phyloP scores from a whole-genome alignment of 2,888 invertebrate genomes.

The Tillus elongatus region DNA sequence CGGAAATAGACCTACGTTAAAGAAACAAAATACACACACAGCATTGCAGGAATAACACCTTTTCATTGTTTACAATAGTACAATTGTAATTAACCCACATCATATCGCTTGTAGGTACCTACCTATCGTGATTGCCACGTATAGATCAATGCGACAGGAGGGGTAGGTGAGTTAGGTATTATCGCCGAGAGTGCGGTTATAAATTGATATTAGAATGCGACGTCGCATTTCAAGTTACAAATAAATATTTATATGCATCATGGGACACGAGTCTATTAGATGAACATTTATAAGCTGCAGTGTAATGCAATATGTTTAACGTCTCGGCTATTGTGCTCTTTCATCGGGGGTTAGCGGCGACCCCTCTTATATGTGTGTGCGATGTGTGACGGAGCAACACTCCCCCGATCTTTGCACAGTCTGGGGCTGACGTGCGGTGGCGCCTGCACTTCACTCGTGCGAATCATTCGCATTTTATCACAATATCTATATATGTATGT shows the following conservation, averaged over 20 bases:
- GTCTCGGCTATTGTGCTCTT: slow-evolving; percentile 30
- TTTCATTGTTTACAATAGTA: no score
- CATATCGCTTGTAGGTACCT: no score
- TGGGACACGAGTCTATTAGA: slow-evolving; percentile 21
- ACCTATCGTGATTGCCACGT: no score
- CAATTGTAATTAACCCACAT: no score
- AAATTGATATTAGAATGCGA: slow-evolving; percentile 1
- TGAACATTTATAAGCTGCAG: slow-evolving; percentile 20
- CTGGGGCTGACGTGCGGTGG: slow-evolving; percentile 32
- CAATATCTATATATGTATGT: slow-evolving; percentile 21
- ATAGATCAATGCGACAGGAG: no score
- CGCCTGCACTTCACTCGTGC: slow-evolving; percentile 35
- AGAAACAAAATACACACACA: no score
- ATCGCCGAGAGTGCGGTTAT: no score
- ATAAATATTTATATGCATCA: slow-evolving; percentile 25
- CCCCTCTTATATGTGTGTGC: slow-evolving; percentile 13
- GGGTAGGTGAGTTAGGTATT: no score
- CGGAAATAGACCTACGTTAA: no score
- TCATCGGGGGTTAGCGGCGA: slow-evolving; percentile 9
- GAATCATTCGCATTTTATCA: slow-evolving; percentile 33
- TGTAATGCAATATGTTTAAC: slow-evolving; percentile 37
- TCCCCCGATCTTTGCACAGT: slow-evolving; percentile 12
- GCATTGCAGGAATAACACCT: no score
- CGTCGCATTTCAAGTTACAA: background rate
- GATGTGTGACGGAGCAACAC: background rate